phyloP scores from a whole-genome alignment of 1,140 invertebrate genomes.

The Drosophila pectinifera region DNA sequence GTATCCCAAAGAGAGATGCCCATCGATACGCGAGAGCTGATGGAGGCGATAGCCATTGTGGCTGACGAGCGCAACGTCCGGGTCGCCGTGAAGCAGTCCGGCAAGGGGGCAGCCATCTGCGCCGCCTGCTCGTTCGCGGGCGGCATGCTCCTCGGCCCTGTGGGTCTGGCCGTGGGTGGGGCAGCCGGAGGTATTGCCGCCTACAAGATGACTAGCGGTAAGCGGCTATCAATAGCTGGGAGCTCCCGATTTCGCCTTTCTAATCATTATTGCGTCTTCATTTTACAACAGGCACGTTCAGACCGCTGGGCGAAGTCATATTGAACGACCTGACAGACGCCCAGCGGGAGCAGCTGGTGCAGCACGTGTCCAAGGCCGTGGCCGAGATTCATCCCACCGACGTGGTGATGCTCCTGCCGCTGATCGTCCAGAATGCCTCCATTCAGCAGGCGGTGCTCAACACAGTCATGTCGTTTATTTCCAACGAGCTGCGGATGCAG shows the following conservation, averaged over 20 bases:
- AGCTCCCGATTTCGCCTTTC: not conserved
- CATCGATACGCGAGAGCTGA: conserved; percentile 73
- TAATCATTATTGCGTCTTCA: not conserved
- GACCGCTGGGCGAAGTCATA: conserved; percentile 74
- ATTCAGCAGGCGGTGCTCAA: conserved; percentile 75
- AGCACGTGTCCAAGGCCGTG: conserved; percentile 70
- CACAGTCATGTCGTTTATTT: conserved; percentile 67
- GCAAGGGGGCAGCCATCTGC: conserved; percentile 78
- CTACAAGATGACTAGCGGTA: conserved; percentile 76
- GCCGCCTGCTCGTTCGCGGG: conserved; percentile 77
- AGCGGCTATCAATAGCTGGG: not conserved
- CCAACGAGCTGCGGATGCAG: conserved; percentile 75
- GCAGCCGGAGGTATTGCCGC: conserved; percentile 76
- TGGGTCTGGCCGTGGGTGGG: conserved; percentile 77
- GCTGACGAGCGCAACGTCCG: conserved; percentile 74
- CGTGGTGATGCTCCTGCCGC: conserved; percentile 67
- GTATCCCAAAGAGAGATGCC: conserved; percentile 61
- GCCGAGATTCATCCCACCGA: conserved; percentile 69
- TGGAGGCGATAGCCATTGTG: conserved; percentile 76
- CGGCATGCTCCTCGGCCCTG: conserved; percentile 72
- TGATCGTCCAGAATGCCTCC: conserved; percentile 63
- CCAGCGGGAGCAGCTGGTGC: conserved; percentile 71
- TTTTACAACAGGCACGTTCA: conserved; percentile 58
- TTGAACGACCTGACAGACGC: conserved; percentile 73
- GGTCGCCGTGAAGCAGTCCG: conserved; percentile 73